Base-by-base conservation (phyloP, 2,888 invertebrate genomes). In the Cryptus armator region DNA sequence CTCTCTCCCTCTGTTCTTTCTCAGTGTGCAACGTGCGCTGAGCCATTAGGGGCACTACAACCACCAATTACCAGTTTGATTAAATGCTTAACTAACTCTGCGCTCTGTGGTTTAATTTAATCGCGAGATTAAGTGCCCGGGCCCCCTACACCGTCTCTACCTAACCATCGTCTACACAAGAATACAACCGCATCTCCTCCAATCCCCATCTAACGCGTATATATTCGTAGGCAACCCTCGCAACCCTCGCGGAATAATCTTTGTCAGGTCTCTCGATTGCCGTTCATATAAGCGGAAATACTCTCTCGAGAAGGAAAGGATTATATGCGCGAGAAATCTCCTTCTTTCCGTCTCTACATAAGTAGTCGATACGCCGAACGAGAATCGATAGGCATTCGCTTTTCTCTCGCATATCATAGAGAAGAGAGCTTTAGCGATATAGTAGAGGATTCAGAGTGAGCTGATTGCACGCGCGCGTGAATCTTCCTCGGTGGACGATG, bases 31-130 rank as follows among this genome's bases (percentile, higher is more conserved):
- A 70, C 81, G 79, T 66, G 80, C 89, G 89, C 89, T 83, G 89
- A 90, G 90, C 91, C 92, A 93, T 93, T 92, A 92, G 91, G 89
- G 79, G 88, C 88, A 88, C 89, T 90, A 90, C 92, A 93, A 91
- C 92, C 93, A 91, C 91, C 92, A 93, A 93, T 93, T 93, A 93
- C 91, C 90, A 90, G 91, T 93, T 93, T 93, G 92, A 93, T 93
- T 93, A 93, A 93, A 93, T 92, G 92, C 92, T 93, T 92, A 93
- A 92, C 93, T 92, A 92, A 93, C 92, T 92, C 91, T 86, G 91
- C 90, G 91, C 92, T 91, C 92, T 92, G 91, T 91, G 91, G 90
- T 92, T 93, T 93, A 92, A 93, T 93, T 93, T 93, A 93, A 93
- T 93, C 92, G 92, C 90, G 90, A 92, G 91, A 92, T 92, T 92